A percentile compares a stretch with the other conserved stretches of the same genome.
phyloP scores from a whole-genome alignment of 2,113 vertebrate species.

The Corythoichthys haematopterus region DNA sequence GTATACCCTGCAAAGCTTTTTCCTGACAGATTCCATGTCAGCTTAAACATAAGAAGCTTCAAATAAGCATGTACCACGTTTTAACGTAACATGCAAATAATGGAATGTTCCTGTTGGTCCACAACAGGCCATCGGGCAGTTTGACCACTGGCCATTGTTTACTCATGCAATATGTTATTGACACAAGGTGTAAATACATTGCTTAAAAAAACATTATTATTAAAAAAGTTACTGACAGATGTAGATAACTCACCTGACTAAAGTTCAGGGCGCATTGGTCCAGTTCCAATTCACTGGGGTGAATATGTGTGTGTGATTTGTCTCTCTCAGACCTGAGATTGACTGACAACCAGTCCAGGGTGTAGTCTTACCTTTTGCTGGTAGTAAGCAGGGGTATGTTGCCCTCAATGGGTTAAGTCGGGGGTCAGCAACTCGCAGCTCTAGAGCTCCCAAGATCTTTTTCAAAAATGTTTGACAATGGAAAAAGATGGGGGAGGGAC shows the following conservation, averaged over 20 bases:
- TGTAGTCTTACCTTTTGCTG: background rate
- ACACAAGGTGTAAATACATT: background rate
- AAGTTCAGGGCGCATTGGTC: too few relatives aligned
- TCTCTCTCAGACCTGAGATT: background rate
- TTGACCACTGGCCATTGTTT: background rate
- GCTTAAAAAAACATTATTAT: background rate
- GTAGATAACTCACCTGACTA: background rate
- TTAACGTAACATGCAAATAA: background rate
- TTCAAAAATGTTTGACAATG: too few relatives aligned
- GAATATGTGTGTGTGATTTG: background rate
- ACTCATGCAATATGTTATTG: background rate
- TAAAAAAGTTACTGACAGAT: background rate
- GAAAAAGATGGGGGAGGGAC: too few relatives aligned
- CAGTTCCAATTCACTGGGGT: too few relatives aligned
- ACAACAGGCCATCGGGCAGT: background rate
- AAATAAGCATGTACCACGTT: background rate
- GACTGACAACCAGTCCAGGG: background rate
- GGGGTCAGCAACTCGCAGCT: too few relatives aligned
- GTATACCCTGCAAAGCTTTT: background rate
- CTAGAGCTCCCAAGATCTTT: too few relatives aligned
- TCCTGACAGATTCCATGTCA: background rate
- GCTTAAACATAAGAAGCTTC: background rate
- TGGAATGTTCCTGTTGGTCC: background rate
- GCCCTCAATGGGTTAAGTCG: background rate
- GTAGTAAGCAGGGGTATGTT: background rate